Percentiles rank a stretch among this genome's conserved stretches.
Evolutionary conservation across 2,113 vertebrate genomes (phyloP).

Genomic region (Scomber colias): DNA sequence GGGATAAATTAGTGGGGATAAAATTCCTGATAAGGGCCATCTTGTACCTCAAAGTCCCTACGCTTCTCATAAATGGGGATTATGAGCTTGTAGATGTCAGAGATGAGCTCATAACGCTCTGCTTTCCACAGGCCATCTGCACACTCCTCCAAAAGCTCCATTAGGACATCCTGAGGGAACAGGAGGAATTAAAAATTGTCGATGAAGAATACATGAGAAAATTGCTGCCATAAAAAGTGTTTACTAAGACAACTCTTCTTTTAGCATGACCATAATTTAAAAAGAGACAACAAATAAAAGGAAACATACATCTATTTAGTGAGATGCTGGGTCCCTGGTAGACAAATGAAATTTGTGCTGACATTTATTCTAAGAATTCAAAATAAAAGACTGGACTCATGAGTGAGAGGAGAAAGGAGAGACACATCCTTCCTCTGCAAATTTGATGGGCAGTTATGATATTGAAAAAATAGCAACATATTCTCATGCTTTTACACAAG

Average conservation of each 20-base stretch:
- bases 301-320: not conserved
- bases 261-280: not conserved
- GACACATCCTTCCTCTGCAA: no score
- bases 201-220: no score
- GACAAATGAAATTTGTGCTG: no score
- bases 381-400: not conserved
- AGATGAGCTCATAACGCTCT: constrained; percentile 97
- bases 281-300: not conserved
- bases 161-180: constrained; percentile 90
- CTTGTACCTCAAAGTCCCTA: constrained; percentile 95
- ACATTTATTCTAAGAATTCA: no score
- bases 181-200: not conserved
- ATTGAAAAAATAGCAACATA: no score
- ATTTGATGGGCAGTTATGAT: no score
- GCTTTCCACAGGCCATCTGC: constrained; percentile 99
- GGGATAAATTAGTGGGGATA: not conserved
- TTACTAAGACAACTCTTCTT: not conserved
- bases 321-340: no score
- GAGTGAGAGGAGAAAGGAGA: no score
- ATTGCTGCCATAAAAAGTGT: not conserved
- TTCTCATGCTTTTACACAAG: no score
- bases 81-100: constrained; percentile 97
- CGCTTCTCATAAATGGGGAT: constrained; percentile 99
- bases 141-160: constrained; percentile 96
- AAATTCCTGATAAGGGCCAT: not conserved